Evolutionary conservation across 2,797 vertebrate genomes (phyloP), one percentile per base, ranked within the genome.

Genomic region (Nyctalus aviator): DNA sequence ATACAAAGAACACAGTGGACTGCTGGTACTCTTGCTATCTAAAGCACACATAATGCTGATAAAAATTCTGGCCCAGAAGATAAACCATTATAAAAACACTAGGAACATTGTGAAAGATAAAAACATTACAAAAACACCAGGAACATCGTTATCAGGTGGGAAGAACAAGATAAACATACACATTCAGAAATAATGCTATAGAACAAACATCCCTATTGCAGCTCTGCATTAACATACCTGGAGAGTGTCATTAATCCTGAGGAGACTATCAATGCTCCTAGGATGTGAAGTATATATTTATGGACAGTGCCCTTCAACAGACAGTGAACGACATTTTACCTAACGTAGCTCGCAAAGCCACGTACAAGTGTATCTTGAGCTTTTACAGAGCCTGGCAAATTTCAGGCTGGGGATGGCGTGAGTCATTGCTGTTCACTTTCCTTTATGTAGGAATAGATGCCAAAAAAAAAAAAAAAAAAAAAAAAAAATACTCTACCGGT

Each of bases 381-480:
- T 44, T 90, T 79, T 84, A 66, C 14, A 48, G 30, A 69, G 73
- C 8, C 48, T 82, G 50, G 6, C 18, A 95, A 25, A 64, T 85
- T 87, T 91, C 41, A 79, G 81, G 3, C n/a, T 27, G 46, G 11
- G 1, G 3, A 32, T 50, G 4, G 2, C 13, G 6, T 14, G 50
- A 32, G 12, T 23, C 57, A 3, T 48, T 92, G 35, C 85, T 64
- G 18, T 30, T 95, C 15, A 5, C 9, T 84, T 37, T 73, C 5
- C 41, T 50, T 32, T 0, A 53, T 53, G 50, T 85, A 73, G 37
- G 14, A 82, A 91, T 82, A 82, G 3, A 78, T 82, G 32, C 32
- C 84, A 89, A 93, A 93, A 84, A 14, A 4, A 44, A 88, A 90
- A 93, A 93, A 84, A 14, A 87, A 89, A 93, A 93, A 84, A 14